Evolutionary conservation across 2,888 invertebrate species (phyloP).

Genomic region (Lymantria monacha): DNA sequence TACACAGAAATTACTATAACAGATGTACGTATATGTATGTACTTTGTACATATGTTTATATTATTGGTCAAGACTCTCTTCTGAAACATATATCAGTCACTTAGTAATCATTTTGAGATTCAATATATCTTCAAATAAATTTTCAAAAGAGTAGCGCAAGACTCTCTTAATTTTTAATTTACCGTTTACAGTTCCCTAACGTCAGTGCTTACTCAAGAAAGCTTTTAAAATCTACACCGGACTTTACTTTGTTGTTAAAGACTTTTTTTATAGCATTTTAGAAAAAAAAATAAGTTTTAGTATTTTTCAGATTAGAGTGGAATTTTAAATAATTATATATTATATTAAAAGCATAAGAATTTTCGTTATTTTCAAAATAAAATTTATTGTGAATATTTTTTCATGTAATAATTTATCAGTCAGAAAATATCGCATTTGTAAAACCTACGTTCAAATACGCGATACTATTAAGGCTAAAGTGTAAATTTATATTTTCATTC

Average conservation of each 20-base stretch:
- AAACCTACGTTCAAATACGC: conserved; percentile 9
- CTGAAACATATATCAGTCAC: too few relatives aligned
- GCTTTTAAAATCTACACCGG: conserved; percentile 30
- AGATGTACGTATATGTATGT: too few relatives aligned
- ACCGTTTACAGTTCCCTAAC: conserved; percentile 31
- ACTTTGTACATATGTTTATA: too few relatives aligned
- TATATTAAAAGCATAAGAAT: too few relatives aligned
- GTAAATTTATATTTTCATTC: conserved; percentile 23
- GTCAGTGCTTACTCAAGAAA: conserved; percentile 34
- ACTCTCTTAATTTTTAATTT: conserved; percentile 29
- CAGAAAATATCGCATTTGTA: conserved; percentile 26
- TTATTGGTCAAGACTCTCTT: too few relatives aligned
- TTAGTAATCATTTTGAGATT: not conserved
- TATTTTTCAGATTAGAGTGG: too few relatives aligned
- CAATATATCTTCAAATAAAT: not conserved
- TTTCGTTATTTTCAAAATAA: too few relatives aligned
- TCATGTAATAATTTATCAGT: conserved; percentile 11
- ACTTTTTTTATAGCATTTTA: not conserved
- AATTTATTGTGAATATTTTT: too few relatives aligned
- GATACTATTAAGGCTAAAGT: conserved; percentile 27
- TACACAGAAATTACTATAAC: too few relatives aligned
- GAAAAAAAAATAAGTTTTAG: too few relatives aligned
- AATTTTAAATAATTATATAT: too few relatives aligned
- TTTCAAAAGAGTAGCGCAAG: not conserved
- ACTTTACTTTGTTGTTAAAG: conserved; percentile 12